phyloP scores from a whole-genome alignment of 2,113 vertebrate genomes.

The Geococcyx californianus region DNA sequence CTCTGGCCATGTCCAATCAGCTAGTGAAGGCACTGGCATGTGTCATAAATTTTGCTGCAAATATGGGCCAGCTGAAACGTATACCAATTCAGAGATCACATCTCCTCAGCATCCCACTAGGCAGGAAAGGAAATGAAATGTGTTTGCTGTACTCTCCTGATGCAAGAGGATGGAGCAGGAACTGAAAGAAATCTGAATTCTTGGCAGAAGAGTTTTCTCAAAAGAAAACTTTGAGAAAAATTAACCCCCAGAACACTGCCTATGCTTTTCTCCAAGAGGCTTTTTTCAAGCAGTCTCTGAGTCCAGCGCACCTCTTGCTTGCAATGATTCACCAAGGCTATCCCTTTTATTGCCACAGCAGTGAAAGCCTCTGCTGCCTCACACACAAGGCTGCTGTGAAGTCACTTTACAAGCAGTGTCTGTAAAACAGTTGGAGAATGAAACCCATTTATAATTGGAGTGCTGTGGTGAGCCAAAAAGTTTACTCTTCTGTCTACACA shows the following conservation, averaged over 20 bases:
- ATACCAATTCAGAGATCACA: constrained; percentile 38
- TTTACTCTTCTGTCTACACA: background rate
- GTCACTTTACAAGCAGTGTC: background rate
- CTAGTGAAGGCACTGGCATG: background rate
- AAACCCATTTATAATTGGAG: background rate
- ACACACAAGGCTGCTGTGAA: background rate
- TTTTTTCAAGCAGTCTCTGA: background rate
- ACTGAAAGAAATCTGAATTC: background rate
- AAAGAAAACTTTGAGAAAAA: background rate
- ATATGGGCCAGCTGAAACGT: constrained; percentile 34
- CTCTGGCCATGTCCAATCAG: background rate
- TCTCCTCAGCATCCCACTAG: constrained; percentile 19
- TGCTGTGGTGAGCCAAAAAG: background rate
- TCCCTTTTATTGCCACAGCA: background rate
- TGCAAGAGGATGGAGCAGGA: background rate
- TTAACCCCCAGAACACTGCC: background rate
- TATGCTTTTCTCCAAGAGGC: background rate
- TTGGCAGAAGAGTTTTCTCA: background rate
- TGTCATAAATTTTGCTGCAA: constrained; percentile 52
- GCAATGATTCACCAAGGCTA: background rate
- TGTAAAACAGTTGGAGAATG: background rate
- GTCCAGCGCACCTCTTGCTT: background rate
- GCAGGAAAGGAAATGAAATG: constrained; percentile 50
- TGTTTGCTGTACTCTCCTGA: constrained; percentile 12
- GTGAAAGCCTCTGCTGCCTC: background rate